Evolutionary conservation across 2,888 invertebrate genomes (phyloP).

Genomic region (Dynastes grantii): DNA sequence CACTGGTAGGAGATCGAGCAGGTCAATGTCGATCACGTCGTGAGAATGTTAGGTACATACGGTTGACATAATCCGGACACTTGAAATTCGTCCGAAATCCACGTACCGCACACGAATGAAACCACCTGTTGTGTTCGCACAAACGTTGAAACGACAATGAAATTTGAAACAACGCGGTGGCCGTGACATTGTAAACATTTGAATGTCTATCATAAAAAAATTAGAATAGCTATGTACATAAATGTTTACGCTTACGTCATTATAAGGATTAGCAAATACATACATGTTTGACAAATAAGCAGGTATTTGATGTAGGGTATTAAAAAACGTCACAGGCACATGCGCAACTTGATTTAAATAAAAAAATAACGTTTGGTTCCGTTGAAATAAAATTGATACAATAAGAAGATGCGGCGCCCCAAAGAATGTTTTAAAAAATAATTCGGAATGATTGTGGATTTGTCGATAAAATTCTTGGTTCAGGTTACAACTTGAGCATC

Average conservation of each 20-base stretch:
- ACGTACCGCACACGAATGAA: neutral
- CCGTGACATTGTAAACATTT: conserved; percentile 9
- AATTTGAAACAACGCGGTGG: neutral
- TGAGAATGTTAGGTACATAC: neutral
- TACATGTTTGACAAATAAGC: neutral
- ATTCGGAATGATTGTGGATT: too few relatives aligned
- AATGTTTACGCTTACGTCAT: neutral
- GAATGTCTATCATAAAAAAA: neutral
- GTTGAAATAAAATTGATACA: neutral
- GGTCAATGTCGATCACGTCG: neutral
- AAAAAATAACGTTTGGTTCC: neutral
- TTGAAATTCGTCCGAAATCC: neutral
- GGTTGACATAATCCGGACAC: neutral
- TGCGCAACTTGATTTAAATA: neutral
- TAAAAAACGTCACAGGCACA: neutral
- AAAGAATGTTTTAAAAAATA: too few relatives aligned
- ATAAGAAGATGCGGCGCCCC: too few relatives aligned
- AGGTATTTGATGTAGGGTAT: neutral
- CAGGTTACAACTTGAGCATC: too few relatives aligned
- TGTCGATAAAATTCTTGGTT: too few relatives aligned
- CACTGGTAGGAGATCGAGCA: neutral
- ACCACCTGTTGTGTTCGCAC: neutral
- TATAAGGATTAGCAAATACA: neutral
- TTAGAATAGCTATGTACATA: neutral
- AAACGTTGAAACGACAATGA: neutral